Evolutionary conservation across 2,888 invertebrate species (phyloP), one percentile per base, ranked within the genome.

Genomic region (Caenorhabditis doughertyi): DNA sequence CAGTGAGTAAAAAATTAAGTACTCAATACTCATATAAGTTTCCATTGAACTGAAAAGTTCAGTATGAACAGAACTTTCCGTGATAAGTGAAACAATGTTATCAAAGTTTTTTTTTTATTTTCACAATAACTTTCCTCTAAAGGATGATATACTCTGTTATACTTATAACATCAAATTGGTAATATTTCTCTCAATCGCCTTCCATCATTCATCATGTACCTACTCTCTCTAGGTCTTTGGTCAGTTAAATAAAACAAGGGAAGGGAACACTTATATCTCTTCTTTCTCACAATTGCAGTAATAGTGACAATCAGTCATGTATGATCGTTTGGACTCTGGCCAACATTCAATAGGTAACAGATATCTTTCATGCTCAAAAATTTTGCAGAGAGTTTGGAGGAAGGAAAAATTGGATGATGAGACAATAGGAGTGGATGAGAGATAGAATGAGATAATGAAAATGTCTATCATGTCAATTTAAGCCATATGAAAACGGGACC

Each of bases 211-310:
- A n/a, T n/a, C n/a, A n/a, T n/a, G n/a, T n/a, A n/a, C n/a, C n/a
- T n/a, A n/a, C n/a, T n/a, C 39, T 25, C 11, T 4, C 16, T 49
- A 35, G 39, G 60, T 76, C 58, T 76, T 29, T 76, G 76, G 51
- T 76, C 67, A 18, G 21, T 42, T 16, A 29, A 27, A 42, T 18
- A 25, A 21, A 53, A 67, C 39, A 29, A 27, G 16, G 44, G 29
- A 32, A 49, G 64, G n/a, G 64, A 64, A 64, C 64, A 32, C 44
- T 62, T 62, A 62, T n/a, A n/a, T n/a, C n/a, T 47, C 27, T 39
- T 62, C 27, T 62, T n/a, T 27, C n/a, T n/a, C n/a, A n/a, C n/a
- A n/a, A n/a, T n/a, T 49, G 74, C 65, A 74, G 74, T 74, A 74
- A 74, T 74, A 74, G 55, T 39, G 49, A 58, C 47, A 71, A 58